A percentile compares a stretch with the other conserved stretches of the same genome.
phyloP scores from a whole-genome alignment of 2,888 invertebrate genomes.

The Dicycla oo region DNA sequence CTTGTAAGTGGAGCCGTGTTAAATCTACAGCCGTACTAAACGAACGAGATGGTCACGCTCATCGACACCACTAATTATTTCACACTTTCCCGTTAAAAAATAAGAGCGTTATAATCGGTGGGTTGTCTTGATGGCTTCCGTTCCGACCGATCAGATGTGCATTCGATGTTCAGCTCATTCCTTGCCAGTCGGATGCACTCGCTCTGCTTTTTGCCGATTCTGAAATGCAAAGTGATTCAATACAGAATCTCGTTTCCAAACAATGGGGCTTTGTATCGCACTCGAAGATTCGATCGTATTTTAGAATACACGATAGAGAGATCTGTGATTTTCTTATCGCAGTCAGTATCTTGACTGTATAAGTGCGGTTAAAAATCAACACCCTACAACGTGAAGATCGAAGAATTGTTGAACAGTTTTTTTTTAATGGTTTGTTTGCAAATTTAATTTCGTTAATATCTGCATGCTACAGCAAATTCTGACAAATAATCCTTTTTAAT shows the following conservation, averaged over 20 bases:
- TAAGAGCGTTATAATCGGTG: constrained; percentile 72
- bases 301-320: constrained; percentile 69
- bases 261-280: constrained; percentile 79
- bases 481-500: not conserved
- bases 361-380: constrained; percentile 54
- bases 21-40: constrained; percentile 59
- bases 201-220: constrained; percentile 66
- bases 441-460: constrained; percentile 29
- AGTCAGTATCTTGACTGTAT: constrained; percentile 59
- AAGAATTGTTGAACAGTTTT: constrained; percentile 25
- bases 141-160: constrained; percentile 70
- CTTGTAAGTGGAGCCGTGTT: constrained; percentile 50
- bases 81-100: constrained; percentile 80
- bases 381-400: constrained; percentile 25
- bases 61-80: constrained; percentile 71
- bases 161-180: constrained; percentile 50
- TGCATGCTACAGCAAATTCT: constrained; percentile 6
- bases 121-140: constrained; percentile 76
- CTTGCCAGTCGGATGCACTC: constrained; percentile 67
- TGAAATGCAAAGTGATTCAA: constrained; percentile 71
- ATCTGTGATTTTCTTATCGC: constrained; percentile 67
- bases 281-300: constrained; percentile 76
- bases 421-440: constrained; percentile 31
- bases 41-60: constrained; percentile 60
- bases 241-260: constrained; percentile 74